Base-by-base conservation (phyloP, 2,113 vertebrate genomes). In the Lasiurus borealis region DNA sequence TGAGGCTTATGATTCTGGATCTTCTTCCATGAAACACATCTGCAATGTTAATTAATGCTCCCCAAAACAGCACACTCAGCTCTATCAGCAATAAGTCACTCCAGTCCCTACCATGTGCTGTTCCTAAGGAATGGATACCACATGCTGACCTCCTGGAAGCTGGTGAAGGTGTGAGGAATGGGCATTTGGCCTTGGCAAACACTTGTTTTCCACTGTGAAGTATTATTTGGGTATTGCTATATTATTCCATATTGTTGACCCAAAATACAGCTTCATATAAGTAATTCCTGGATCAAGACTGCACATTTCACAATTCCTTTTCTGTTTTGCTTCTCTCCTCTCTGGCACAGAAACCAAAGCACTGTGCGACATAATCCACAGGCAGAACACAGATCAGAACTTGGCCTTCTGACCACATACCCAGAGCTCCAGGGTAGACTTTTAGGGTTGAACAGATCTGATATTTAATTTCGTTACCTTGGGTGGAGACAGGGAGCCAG, bases 391-490 rank as follows among this genome's bases (percentile, higher is more conserved):
- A 92, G 59, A 90, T 75, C 13, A 62, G 50, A 77, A 59, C 13
- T 50, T 1, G 6, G 2, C 13, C 34, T 92, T 62, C 34, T 75
- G 59, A 48, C 52, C 54, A 16, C 25, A 64, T 15, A 69, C 15
- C 46, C 40, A 69, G 4, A 40, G 5, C 10, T 31, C 80, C 34
- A 0, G 19, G 18, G 25, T 36, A 82, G 29, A 18, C 29, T 86
- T 75, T 68, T 54, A 83, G 15, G 84, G 27, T 64, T 54, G n/a
- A 84, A 23, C 8, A 77, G 54, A 44, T 85, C 36, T 88, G 34
- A 88, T 82, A 44, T 29, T 0, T 84, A 68, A 82, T 78, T 73
- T 34, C 90, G 4, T 34, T 97, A 97, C 95, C 96, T 98, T 97
- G 84, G 87, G 75, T 68, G 72, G 68, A 6, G 96, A 89, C 6